Conservation (phyloP, 2,113 vertebrate species). For the Callorhinus ursinus region DNA sequence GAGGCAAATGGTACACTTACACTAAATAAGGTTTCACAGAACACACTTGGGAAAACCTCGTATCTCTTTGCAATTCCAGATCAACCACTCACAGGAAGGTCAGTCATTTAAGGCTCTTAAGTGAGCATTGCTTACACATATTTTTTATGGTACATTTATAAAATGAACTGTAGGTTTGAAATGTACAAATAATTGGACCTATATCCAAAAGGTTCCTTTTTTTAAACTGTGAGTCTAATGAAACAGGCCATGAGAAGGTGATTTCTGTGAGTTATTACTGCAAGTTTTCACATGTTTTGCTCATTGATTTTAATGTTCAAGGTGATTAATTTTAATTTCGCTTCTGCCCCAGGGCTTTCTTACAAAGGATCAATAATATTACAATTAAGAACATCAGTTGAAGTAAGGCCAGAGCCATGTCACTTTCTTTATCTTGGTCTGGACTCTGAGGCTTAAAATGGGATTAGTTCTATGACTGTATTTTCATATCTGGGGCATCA, state of each 20-base stretch:
- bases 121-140: slow-evolving; percentile 74
- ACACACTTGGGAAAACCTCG: background rate
- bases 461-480: slow-evolving; percentile 35
- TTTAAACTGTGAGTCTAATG: slow-evolving; percentile 64
- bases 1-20: background rate
- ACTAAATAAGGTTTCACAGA: background rate
- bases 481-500: background rate
- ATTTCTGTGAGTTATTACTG: slow-evolving; percentile 76
- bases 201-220: slow-evolving; percentile 58
- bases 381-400: slow-evolving; percentile 76
- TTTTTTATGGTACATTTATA: slow-evolving; percentile 60
- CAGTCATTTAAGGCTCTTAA: slow-evolving; percentile 73
- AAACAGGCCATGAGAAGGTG: slow-evolving; percentile 61
- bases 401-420: slow-evolving; percentile 44
- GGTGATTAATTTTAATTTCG: slow-evolving; percentile 83
- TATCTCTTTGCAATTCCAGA: background rate
- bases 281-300: slow-evolving; percentile 68
- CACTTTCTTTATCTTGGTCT: slow-evolving; percentile 42
- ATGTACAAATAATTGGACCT: slow-evolving; percentile 66
- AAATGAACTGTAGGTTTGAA: slow-evolving; percentile 71
- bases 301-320: slow-evolving; percentile 82
- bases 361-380: slow-evolving; percentile 76
- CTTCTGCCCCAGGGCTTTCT: slow-evolving; percentile 62
- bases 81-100: background rate
- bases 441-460: slow-evolving; percentile 1